Conservation (phyloP, 2,888 invertebrate genomes). For the Cosmopolites sordidus region DNA sequence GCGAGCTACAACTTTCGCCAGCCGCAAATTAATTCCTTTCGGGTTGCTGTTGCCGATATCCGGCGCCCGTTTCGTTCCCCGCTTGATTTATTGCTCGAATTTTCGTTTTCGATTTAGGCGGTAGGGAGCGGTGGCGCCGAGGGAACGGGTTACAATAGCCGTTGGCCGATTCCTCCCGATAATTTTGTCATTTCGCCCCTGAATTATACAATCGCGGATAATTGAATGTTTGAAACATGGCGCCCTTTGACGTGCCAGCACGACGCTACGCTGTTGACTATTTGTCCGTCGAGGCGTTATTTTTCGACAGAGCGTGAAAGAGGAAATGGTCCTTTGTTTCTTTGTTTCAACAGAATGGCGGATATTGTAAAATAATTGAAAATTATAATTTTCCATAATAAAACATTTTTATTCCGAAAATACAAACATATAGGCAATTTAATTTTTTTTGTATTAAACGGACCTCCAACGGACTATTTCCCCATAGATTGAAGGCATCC, state of each 20-base stretch:
- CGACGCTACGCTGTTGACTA: slow-evolving; percentile 1
- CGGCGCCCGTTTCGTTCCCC: slow-evolving; percentile 6
- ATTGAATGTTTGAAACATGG: slow-evolving; percentile 28
- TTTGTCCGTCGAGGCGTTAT: no score
- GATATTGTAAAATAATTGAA: no score
- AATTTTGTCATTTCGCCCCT: slow-evolving; percentile 29
- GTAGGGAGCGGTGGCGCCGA: no score
- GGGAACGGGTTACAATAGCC: slow-evolving; percentile 19
- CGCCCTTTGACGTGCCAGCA: slow-evolving; percentile 10
- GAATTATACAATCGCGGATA: slow-evolving; percentile 31
- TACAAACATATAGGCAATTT: no score
- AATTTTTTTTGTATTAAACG: no score
- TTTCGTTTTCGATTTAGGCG: slow-evolving; percentile 24
- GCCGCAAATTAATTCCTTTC: slow-evolving; percentile 13
- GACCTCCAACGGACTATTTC: no score
- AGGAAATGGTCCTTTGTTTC: no score
- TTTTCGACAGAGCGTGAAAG: no score
- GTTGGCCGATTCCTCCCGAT: slow-evolving; percentile 18
- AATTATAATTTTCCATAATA: no score
- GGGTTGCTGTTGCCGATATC: slow-evolving; percentile 4
- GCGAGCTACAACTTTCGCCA: slow-evolving; percentile 4
- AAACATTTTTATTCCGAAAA: no score
- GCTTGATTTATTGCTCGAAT: slow-evolving; percentile 27
- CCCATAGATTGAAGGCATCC: no score
- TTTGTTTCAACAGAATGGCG: no score